Percentiles rank a stretch among this genome's conserved stretches.
These are phyloP conservation scores for Megatriorchis doriae DNA, from an alignment of 2,113 vertebrate genomes.

Conservation along the genomic window DNA sequence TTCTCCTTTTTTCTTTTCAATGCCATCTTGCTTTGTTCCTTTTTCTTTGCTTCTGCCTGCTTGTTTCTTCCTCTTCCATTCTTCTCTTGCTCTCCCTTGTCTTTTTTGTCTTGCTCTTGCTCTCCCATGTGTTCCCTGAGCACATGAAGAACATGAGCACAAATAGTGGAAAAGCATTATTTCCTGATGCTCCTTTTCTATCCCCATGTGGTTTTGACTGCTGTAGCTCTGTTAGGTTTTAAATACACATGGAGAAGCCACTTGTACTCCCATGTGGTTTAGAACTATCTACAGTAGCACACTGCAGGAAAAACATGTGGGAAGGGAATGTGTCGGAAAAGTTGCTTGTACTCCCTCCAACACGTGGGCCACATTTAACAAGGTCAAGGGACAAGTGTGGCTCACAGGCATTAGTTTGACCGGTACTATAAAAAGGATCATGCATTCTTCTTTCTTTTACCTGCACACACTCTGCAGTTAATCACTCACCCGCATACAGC, in stretches of 20 bases:
- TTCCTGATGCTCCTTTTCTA: not conserved
- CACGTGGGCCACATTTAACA: conserved; percentile 64
- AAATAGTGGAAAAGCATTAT: not conserved
- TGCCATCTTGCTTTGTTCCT: conserved; percentile 22
- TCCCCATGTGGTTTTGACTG: not conserved
- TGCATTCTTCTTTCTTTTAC: conserved; percentile 19
- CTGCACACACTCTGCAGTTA: not conserved
- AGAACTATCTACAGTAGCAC: conserved; percentile 54
- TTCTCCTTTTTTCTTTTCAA: not conserved
- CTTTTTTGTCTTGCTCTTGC: conserved; percentile 2
- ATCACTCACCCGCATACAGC: not conserved
- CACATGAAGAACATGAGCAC: not conserved
- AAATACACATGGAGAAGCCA: conserved; percentile 37
- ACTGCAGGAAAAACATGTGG: conserved; percentile 56
- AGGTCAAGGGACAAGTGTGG: conserved; percentile 69
- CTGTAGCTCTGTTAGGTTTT: conserved; percentile 32
- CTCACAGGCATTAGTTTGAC: conserved; percentile 60
- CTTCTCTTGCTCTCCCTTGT: not conserved
- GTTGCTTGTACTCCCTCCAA: conserved; percentile 56
- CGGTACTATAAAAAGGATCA: conserved; percentile 19
- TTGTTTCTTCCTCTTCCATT: conserved; percentile 41
- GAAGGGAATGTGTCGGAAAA: conserved; percentile 56
- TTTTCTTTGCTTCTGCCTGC: conserved; percentile 28
- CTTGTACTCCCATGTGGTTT: conserved; percentile 56
- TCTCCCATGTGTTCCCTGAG: not conserved